phyloP scores from a whole-genome alignment of 1,140 invertebrate genomes.

The Drosophila funebris region DNA sequence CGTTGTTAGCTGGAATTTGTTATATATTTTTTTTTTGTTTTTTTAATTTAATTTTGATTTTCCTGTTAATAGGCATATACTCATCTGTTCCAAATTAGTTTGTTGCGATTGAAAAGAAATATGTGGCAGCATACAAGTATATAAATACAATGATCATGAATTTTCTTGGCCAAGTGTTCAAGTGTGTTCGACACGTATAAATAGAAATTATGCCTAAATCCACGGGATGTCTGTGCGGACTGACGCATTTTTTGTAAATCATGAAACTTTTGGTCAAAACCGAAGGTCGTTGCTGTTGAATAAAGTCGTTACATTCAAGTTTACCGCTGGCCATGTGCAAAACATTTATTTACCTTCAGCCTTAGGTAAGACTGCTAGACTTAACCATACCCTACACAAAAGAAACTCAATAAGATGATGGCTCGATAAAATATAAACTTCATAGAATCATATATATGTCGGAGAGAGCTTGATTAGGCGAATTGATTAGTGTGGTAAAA shows the following conservation, averaged over 20 bases:
- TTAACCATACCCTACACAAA: not conserved
- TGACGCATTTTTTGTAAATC: slow-evolving; percentile 30
- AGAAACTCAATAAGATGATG: not conserved
- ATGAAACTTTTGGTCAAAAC: not conserved
- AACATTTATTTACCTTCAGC: not conserved
- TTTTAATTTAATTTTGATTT: slow-evolving; percentile 58
- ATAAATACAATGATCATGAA: slow-evolving; percentile 8
- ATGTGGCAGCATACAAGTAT: slow-evolving; percentile 12
- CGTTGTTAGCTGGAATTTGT: not conserved
- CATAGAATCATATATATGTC: too few relatives aligned
- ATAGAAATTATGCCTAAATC: slow-evolving; percentile 37
- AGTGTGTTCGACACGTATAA: not conserved
- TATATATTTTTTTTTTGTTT: too few relatives aligned
- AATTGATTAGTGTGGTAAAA: too few relatives aligned
- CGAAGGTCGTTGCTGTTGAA: slow-evolving; percentile 19
- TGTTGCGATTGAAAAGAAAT: slow-evolving; percentile 47
- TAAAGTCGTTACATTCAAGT: slow-evolving; percentile 18
- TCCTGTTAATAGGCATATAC: slow-evolving; percentile 64
- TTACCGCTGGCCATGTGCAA: slow-evolving; percentile 28
- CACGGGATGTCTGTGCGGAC: slow-evolving; percentile 7
- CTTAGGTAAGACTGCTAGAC: not conserved
- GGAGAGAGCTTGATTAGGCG: too few relatives aligned
- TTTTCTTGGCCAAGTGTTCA: not conserved
- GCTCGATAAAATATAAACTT: not conserved
- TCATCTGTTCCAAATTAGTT: slow-evolving; percentile 56